These are phyloP conservation scores for Hydractinia echinata DNA, from an alignment of 30 jellyfish, hydroid and myxozoan species.

Conservation along the genomic window DNA sequence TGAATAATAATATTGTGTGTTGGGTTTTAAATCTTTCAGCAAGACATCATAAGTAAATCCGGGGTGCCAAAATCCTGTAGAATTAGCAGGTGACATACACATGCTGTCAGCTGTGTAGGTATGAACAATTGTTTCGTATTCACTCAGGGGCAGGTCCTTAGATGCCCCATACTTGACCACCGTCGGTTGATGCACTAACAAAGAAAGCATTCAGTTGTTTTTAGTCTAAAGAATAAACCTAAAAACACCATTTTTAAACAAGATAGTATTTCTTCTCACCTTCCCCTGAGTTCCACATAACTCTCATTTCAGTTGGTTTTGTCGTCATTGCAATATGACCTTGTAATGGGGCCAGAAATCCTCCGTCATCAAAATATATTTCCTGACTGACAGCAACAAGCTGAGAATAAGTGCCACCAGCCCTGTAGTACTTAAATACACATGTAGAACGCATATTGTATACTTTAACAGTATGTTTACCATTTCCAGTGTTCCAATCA, in stretches of 20 bases:
- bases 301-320: slow-evolving; percentile 87
- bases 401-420: slow-evolving; percentile 28
- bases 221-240: too few relatives aligned
- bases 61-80: slow-evolving; percentile 92
- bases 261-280: not conserved
- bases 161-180: slow-evolving; percentile 34
- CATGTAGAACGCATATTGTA: slow-evolving; percentile 79
- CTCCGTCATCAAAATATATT: slow-evolving; percentile 52
- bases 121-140: slow-evolving; percentile 1
- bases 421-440: slow-evolving; percentile 74
- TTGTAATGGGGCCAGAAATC: slow-evolving; percentile 74
- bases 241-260: not conserved
- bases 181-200: slow-evolving; percentile 7
- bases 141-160: not conserved
- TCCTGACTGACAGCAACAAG: slow-evolving; percentile 80
- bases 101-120: slow-evolving; percentile 90
- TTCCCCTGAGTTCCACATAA: slow-evolving; percentile 92
- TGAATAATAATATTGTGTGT: slow-evolving; percentile 72
- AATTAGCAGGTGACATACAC: slow-evolving; percentile 90
- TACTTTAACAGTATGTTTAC: slow-evolving; percentile 59
- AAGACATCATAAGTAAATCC: slow-evolving; percentile 90
- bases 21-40: slow-evolving; percentile 65
- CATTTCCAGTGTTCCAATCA: slow-evolving; percentile 71
- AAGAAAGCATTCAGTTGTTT: not conserved
- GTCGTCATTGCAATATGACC: slow-evolving; percentile 88